Evolutionary conservation across 2,113 vertebrate genomes (phyloP).

Genomic region (Chaetops frenatus): DNA sequence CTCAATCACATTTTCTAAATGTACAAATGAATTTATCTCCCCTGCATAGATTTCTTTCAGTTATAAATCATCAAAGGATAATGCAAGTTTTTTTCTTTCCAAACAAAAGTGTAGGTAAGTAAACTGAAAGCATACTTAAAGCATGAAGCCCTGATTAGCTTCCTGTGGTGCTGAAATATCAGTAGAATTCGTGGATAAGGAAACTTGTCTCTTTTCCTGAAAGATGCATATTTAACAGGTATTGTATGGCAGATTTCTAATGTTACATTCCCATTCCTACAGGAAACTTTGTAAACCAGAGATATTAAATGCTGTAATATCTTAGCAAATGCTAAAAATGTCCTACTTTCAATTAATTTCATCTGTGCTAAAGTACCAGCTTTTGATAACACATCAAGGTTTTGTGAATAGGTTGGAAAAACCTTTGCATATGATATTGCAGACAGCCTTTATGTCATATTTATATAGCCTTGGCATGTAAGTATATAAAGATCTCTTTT

Average conservation of each 20-base stretch:
- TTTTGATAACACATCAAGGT: background rate
- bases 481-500: background rate
- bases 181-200: background rate
- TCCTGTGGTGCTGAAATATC: background rate
- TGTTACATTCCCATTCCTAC: background rate
- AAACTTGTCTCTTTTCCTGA: background rate
- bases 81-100: background rate
- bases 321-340: background rate
- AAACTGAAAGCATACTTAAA: background rate
- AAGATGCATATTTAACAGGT: background rate
- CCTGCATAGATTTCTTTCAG: background rate
- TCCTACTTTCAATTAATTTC: background rate
- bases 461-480: background rate
- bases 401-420: background rate
- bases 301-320: background rate
- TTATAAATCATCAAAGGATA: background rate
- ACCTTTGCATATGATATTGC: background rate
- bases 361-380: background rate
- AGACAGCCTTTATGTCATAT: background rate
- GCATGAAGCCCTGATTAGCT: background rate
- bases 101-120: background rate
- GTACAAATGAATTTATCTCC: background rate
- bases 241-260: constrained; percentile 18
- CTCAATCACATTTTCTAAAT: background rate
- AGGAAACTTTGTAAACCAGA: background rate